Evolutionary conservation across 1,140 invertebrate species (phyloP), one percentile per base, ranked within the genome.

Genomic region (Musca vetustissima): DNA sequence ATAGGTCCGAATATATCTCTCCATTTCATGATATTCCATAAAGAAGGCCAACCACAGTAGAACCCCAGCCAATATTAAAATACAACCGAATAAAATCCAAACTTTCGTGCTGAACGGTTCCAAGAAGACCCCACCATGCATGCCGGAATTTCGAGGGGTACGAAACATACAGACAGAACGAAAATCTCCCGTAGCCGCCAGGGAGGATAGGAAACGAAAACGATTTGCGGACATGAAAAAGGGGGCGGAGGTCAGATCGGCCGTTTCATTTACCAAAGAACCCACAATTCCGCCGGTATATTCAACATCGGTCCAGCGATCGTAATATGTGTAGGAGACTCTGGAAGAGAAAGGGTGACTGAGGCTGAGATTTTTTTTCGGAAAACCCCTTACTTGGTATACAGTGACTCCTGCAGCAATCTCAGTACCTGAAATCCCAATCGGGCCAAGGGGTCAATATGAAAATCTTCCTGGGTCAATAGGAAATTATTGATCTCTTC

Each of bases 151-250:
- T 14, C 68, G 69, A 47, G 79, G 69, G 1, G 78, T 81, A 1
- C 72, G 75, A 28, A 81, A 81, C 64, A 81, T 75, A 69, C 80
- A 81, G n/a, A 77, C 71, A 21, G 77, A 76, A 15, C 72, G 73
- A 67, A 81, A 81, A 4, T 64, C 52, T 1, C 69, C 69, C 0
- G 73, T 70, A 47, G 71, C 71, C 6, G 73, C 66, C 1, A 80
- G 8, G 0, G 73, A 43, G 1, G 67, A 65, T 2, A 77, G 36
- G 28, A 72, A 70, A 1, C 66, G 47, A 0, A 67, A 43, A 13
- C 79, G 76, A 43, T 4, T 28, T 48, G 47, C 66, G 61, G 21
- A 74, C 72, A 11, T 73, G 50, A 6, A 73, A 47, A 78, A 78
- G 0, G 73, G 76, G 2, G 70, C 68, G 1, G 70, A 53, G 0